Evolutionary conservation across 2,113 vertebrate species (phyloP), one percentile per base, ranked within the genome.

Genomic region (Callipepla californica): DNA sequence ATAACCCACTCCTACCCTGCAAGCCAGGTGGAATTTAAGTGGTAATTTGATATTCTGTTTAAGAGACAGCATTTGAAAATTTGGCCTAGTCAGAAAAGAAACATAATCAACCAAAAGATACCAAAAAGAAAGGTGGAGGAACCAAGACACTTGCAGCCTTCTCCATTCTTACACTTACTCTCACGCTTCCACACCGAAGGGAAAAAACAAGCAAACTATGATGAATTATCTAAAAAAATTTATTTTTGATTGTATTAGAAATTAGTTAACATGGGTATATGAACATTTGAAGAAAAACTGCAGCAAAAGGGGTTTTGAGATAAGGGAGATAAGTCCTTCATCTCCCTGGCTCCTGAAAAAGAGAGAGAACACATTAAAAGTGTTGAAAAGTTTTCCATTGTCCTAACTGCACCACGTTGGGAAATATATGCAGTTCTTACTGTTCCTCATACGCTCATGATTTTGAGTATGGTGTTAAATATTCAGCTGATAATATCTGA

Each of bases 301-400:
- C 90, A 96, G 89, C 94, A 96, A 97, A 90, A 42, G 85, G 93
- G 94, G 77, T 90, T 93, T 96, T 95, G 95, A 96, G 95, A 96
- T 95, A 87, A 94, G 92, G 90, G 90, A 96, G 95, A 70, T 63
- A 94, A 96, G 94, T 93, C 95, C 90, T 95, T 94, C 91, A 96
- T 92, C 94, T 96, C 95, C 95, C 94, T 96, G 96, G 96, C 88
- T 97, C 94, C 97, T 97, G 96, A 95, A 97, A 97, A 68, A 97
- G 86, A 97, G 89, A 96, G 90, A 96, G 93, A 96, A 96, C 69
- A 96, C 92, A 97, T 97, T 95, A 94, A 86, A 96, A 81, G 65
- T 21, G 65, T n/a, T 93, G 92, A 82, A 93, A 85, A 42, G 19
- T 57, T 88, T 72, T 63, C 73, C 73, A 36, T 45, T 86, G 48